These are phyloP conservation scores for Saxidomus purpurata DNA, from an alignment of 1,140 invertebrate genomes.

Conservation along the genomic window DNA sequence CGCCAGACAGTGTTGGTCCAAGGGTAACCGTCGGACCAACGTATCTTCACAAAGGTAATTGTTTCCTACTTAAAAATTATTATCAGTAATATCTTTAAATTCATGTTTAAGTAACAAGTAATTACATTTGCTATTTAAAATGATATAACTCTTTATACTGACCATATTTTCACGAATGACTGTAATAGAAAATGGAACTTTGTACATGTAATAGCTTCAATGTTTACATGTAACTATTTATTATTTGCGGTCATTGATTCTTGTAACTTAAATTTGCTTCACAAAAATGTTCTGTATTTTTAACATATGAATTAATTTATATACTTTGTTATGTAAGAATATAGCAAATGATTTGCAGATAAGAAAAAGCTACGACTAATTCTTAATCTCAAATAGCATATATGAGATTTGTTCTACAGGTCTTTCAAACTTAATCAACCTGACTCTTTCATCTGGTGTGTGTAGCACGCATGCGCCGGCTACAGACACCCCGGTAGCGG, in stretches of 20 bases:
- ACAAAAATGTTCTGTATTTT: too few relatives aligned
- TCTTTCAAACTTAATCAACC: background rate
- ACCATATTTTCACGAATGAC: background rate
- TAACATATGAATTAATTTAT: background rate
- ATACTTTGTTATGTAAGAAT: background rate
- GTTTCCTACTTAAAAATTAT: background rate
- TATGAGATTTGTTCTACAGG: too few relatives aligned
- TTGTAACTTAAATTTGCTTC: too few relatives aligned
- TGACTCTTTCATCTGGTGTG: background rate
- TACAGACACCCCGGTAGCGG: background rate
- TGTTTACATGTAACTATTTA: background rate
- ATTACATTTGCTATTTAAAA: too few relatives aligned
- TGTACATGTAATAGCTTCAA: background rate
- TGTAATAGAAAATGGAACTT: background rate
- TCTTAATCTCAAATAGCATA: too few relatives aligned
- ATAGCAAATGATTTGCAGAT: background rate
- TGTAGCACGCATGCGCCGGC: conserved; percentile 55
- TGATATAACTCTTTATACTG: background rate
- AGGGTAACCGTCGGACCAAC: background rate
- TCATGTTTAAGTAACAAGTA: too few relatives aligned
- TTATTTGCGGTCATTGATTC: too few relatives aligned
- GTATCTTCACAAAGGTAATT: conserved; percentile 36
- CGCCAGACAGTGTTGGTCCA: conserved; percentile 34
- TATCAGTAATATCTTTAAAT: too few relatives aligned
- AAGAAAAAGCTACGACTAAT: background rate